Conservation (phyloP, 2,113 vertebrate species). For the Paracanthobrama guichenoti region DNA sequence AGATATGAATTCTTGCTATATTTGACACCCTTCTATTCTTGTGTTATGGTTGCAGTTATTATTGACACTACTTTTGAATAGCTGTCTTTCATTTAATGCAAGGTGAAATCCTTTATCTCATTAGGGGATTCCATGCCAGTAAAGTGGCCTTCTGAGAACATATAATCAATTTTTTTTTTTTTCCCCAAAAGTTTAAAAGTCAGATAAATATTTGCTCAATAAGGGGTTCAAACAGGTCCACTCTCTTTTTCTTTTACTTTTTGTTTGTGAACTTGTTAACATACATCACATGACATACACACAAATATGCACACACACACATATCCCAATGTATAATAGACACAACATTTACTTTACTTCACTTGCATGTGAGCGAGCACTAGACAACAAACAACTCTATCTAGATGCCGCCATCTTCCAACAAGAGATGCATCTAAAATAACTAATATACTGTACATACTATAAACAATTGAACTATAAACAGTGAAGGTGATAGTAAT, state of each 20-base stretch:
- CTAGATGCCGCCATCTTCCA: too few species aligned
- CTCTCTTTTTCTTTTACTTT: background rate
- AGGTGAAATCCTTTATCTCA: background rate
- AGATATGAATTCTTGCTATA: background rate
- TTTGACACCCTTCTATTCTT: background rate
- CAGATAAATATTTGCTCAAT: background rate
- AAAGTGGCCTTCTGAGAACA: background rate
- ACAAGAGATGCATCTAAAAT: background rate
- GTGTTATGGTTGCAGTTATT: background rate
- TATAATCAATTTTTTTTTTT: background rate
- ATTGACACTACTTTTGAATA: background rate
- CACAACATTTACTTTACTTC: background rate
- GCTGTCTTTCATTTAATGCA: background rate
- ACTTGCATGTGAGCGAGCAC: background rate
- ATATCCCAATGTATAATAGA: background rate
- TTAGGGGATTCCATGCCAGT: background rate
- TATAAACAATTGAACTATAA: too few species aligned
- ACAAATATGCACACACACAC: background rate
- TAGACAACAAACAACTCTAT: background rate
- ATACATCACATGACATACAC: background rate
- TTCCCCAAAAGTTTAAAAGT: background rate
- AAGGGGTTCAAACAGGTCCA: background rate
- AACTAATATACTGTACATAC: background rate
- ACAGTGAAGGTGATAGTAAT: background rate
- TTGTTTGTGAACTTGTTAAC: constrained; percentile 10